phyloP scores from a whole-genome alignment of 2,888 invertebrate species.

The Malthinus seriepunctatus region DNA sequence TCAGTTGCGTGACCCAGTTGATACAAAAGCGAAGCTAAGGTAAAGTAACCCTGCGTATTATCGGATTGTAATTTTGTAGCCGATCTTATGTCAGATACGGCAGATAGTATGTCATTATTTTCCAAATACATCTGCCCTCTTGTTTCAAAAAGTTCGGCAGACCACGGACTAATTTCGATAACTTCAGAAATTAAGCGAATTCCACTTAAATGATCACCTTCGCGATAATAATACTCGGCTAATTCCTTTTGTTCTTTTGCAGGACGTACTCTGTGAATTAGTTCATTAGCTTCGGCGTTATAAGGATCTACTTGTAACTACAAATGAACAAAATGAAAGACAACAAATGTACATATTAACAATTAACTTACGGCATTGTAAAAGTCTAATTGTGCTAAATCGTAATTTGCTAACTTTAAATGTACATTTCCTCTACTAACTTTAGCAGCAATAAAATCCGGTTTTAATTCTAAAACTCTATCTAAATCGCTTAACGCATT shows the following conservation, averaged over 20 bases:
- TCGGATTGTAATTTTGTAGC: constrained; percentile 91
- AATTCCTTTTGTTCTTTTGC: constrained; percentile 65
- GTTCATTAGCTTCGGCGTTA: constrained; percentile 75
- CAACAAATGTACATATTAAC: constrained; percentile 48
- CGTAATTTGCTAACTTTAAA: constrained; percentile 85
- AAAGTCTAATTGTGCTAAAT: constrained; percentile 81
- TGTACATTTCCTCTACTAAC: constrained; percentile 79
- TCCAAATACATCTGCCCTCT: constrained; percentile 85
- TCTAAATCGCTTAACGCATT: constrained; percentile 94
- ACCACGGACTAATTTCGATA: constrained; percentile 90
- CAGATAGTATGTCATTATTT: constrained; percentile 77
- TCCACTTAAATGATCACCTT: constrained; percentile 62
- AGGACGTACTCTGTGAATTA: constrained; percentile 67
- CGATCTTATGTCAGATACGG: constrained; percentile 87
- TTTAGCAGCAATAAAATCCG: constrained; percentile 90
- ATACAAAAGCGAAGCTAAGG: constrained; percentile 85
- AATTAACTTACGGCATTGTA: constrained; percentile 75
- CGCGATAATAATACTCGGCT: constrained; percentile 65
- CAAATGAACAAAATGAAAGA: constrained; percentile 29
- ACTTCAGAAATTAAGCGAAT: constrained; percentile 66
- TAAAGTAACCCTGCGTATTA: constrained; percentile 84
- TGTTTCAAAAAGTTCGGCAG: constrained; percentile 78
- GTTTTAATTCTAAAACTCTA: constrained; percentile 89
- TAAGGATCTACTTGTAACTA: constrained; percentile 73
- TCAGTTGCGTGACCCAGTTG: constrained; percentile 90